Evolutionary conservation across 2,113 vertebrate genomes (phyloP).

Genomic region (Brachyhypopomus gauderio): DNA sequence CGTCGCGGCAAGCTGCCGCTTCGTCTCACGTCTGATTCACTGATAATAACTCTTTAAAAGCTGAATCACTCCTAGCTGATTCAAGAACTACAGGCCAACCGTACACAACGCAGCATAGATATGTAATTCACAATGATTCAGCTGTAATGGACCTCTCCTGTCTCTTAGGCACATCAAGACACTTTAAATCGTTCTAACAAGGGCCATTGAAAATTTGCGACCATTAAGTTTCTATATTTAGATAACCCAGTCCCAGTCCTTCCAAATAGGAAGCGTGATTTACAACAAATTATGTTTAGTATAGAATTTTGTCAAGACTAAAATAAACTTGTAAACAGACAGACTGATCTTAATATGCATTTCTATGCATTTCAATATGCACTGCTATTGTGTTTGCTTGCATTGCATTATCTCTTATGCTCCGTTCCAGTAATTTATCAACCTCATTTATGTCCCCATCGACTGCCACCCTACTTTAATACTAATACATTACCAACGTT

Average conservation of each 20-base stretch:
- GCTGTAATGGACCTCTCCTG: not conserved
- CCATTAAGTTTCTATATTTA: slow-evolving; percentile 38
- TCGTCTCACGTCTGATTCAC: slow-evolving; percentile 35
- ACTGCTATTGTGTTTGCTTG: not conserved
- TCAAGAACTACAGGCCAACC: slow-evolving; percentile 21
- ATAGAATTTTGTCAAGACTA: not conserved
- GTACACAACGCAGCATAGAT: slow-evolving; percentile 11
- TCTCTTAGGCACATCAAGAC: not conserved
- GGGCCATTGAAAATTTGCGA: not conserved
- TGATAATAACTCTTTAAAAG: slow-evolving; percentile 18
- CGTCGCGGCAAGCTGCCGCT: not conserved
- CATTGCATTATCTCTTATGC: not conserved
- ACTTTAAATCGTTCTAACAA: slow-evolving; percentile 9
- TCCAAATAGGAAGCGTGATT: not conserved
- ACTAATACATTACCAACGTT: slow-evolving; percentile 4
- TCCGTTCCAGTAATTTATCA: slow-evolving; percentile 5
- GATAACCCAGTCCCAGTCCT: not conserved
- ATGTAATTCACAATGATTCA: slow-evolving; percentile 2
- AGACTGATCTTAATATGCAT: not conserved
- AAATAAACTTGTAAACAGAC: too few species aligned
- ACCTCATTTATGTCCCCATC: slow-evolving; percentile 8
- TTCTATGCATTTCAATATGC: not conserved
- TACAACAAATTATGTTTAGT: not conserved
- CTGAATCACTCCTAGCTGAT: slow-evolving; percentile 18
- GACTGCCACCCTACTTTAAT: slow-evolving; percentile 21